Evolutionary conservation across 2,888 invertebrate genomes (phyloP).

Genomic region (Biston betularia): DNA sequence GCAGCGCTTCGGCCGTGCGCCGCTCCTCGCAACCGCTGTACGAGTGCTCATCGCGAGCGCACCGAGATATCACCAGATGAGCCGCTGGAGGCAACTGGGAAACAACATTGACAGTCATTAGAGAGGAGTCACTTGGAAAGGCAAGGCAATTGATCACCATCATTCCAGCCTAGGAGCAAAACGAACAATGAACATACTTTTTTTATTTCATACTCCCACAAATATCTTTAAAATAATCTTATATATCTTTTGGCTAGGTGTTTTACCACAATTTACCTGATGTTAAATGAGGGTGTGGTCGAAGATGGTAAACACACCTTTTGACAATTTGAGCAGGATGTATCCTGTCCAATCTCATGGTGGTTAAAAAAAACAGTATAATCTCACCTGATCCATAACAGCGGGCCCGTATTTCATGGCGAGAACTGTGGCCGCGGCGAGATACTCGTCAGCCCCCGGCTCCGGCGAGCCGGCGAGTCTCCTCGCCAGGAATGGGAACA

Average conservation of each 20-base stretch:
- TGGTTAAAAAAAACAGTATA: not conserved
- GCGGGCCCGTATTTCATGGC: slow-evolving; percentile 94
- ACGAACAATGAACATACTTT: no score
- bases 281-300: no score
- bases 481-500: slow-evolving; percentile 93
- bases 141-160: no score
- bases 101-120: not conserved
- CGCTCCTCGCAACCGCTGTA: slow-evolving; percentile 89
- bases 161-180: no score
- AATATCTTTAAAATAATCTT: no score
- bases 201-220: no score
- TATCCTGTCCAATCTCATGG: no score
- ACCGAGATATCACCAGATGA: slow-evolving; percentile 91
- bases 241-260: no score
- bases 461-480: slow-evolving; percentile 83
- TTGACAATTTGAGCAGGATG: no score
- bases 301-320: no score
- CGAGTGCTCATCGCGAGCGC: slow-evolving; percentile 97
- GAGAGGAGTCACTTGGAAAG: no score
- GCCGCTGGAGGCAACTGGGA: slow-evolving; percentile 77
- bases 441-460: slow-evolving; percentile 90
- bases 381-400: slow-evolving; percentile 80
- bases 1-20: slow-evolving; percentile 81
- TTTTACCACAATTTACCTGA: no score
- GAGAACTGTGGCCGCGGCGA: slow-evolving; percentile 94